Conservation (phyloP, 2,888 invertebrate species). For the Alitta virens region DNA sequence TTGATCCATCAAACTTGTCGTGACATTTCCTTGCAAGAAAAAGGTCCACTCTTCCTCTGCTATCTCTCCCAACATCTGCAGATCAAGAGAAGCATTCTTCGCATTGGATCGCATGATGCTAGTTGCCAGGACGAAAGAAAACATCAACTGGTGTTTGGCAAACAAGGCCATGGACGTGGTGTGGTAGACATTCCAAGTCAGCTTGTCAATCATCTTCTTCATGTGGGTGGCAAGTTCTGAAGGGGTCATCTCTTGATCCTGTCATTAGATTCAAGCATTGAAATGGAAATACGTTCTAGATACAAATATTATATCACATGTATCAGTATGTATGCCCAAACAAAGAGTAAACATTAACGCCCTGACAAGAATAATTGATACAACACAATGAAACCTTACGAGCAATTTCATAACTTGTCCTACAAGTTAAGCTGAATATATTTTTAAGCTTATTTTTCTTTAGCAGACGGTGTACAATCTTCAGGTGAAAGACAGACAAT, state of each 20-base stretch:
- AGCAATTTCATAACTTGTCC: too few relatives aligned
- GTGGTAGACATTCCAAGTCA: slow-evolving; percentile 50
- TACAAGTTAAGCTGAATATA: too few relatives aligned
- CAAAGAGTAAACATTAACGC: too few relatives aligned
- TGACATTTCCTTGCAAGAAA: slow-evolving; percentile 51
- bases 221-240: slow-evolving; percentile 40
- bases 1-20: slow-evolving; percentile 48
- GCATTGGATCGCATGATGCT: slow-evolving; percentile 48
- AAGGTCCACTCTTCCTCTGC: slow-evolving; percentile 47
- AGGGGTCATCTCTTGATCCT: neutral
- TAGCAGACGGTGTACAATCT: too few relatives aligned
- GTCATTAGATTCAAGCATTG: too few relatives aligned
- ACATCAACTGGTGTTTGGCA: slow-evolving; percentile 53
- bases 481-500: too few relatives aligned
- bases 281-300: too few relatives aligned
- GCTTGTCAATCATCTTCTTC: slow-evolving; percentile 35
- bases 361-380: too few relatives aligned
- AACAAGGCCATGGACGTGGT: slow-evolving; percentile 54
- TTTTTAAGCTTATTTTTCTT: too few relatives aligned
- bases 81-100: slow-evolving; percentile 18
- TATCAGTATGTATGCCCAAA: too few relatives aligned
- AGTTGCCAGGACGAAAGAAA: slow-evolving; percentile 52
- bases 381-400: too few relatives aligned
- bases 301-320: too few relatives aligned
- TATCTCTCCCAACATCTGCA: slow-evolving; percentile 18